A percentile compares a stretch with the other conserved stretches of the same genome.
Evolutionary conservation across 2,888 invertebrate species (phyloP).

Genomic region (Silvanus unidentatus): DNA sequence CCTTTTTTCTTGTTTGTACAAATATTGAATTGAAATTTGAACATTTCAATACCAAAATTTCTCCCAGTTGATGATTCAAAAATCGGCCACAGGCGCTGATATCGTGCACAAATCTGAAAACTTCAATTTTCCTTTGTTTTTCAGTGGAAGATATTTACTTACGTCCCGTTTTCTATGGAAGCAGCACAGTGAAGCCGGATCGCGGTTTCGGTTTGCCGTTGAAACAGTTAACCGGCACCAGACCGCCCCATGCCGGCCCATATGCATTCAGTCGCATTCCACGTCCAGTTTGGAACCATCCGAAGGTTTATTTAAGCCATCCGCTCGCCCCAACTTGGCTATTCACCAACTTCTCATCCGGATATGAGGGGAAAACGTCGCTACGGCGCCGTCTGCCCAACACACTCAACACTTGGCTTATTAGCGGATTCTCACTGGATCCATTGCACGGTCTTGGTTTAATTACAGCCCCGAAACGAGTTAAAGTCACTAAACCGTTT

Average conservation of each 20-base stretch:
- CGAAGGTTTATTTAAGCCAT: slow-evolving; percentile 71
- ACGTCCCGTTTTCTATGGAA: slow-evolving; percentile 43
- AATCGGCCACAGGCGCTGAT: no score
- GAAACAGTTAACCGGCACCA: slow-evolving; percentile 53
- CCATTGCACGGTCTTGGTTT: slow-evolving; percentile 71
- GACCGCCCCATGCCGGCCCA: slow-evolving; percentile 80
- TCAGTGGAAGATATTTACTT: slow-evolving; percentile 44
- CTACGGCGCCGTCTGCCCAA: slow-evolving; percentile 67
- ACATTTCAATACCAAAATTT: neutral
- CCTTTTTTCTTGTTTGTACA: no score
- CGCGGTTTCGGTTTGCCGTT: slow-evolving; percentile 43
- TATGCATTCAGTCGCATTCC: slow-evolving; percentile 88
- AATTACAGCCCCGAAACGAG: slow-evolving; percentile 57
- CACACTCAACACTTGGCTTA: slow-evolving; percentile 77
- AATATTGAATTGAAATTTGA: no score
- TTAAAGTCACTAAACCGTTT: slow-evolving; percentile 76
- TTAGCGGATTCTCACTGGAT: slow-evolving; percentile 78
- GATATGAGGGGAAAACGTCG: slow-evolving; percentile 58
- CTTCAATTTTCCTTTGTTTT: no score
- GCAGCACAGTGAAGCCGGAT: slow-evolving; percentile 45
- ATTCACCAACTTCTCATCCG: slow-evolving; percentile 74
- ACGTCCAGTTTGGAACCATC: slow-evolving; percentile 69
- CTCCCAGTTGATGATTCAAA: no score
- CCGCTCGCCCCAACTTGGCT: slow-evolving; percentile 75
- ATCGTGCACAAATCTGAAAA: no score